Evolutionary conservation across 2,113 vertebrate genomes (phyloP).

Genomic region (Synchiropus splendidus): DNA sequence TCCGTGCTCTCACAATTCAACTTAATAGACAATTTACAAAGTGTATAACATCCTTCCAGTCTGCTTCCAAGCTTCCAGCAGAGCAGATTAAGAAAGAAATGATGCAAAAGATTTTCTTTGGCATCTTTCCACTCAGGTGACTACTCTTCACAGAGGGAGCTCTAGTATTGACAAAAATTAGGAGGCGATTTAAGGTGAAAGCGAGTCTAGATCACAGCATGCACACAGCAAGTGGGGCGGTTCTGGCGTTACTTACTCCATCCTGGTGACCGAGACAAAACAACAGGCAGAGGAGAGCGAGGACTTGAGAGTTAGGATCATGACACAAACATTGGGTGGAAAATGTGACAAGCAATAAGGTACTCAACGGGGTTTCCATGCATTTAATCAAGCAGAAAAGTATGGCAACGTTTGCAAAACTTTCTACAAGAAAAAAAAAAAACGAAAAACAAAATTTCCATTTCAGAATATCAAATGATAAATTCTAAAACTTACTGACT

Average conservation of each 20-base stretch:
- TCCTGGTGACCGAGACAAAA: slow-evolving; percentile 77
- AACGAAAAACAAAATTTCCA: no score
- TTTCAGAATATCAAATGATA: no score
- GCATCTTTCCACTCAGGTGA: slow-evolving; percentile 14
- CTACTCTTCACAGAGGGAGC: slow-evolving; percentile 31
- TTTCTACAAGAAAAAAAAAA: no score
- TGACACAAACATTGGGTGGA: slow-evolving; percentile 13
- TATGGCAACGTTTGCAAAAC: no score
- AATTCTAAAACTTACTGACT: no score
- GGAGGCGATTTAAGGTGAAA: slow-evolving; percentile 44
- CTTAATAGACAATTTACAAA: no score
- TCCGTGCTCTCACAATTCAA: no score
- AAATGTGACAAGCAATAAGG: no score
- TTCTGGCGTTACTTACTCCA: slow-evolving; percentile 82
- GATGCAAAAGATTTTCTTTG: slow-evolving; percentile 14
- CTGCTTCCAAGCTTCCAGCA: not conserved
- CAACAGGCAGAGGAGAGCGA: slow-evolving; percentile 67
- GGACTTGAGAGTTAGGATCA: slow-evolving; percentile 45
- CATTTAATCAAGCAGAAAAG: slow-evolving; percentile 1
- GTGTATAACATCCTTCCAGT: not conserved
- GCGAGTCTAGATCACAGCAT: slow-evolving; percentile 64
- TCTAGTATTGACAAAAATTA: slow-evolving; percentile 9
- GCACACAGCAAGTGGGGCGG: slow-evolving; percentile 71
- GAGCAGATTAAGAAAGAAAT: not conserved
- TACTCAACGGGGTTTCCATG: slow-evolving; percentile 3